A percentile compares a stretch with the other conserved stretches of the same genome.
phyloP scores from a whole-genome alignment of 2,797 vertebrate species.

The Sebastes taczanowskii region DNA sequence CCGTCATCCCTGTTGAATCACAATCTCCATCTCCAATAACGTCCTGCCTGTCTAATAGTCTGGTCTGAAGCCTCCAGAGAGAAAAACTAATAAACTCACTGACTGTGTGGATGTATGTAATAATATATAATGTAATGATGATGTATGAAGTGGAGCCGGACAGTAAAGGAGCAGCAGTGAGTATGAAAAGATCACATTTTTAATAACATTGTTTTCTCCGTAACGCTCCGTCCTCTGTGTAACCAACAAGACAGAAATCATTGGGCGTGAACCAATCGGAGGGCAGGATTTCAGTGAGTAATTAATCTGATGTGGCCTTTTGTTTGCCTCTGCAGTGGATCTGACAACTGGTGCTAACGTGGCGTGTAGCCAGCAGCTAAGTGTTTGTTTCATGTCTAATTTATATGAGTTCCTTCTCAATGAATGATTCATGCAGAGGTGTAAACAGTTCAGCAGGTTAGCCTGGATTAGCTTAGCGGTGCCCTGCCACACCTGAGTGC shows the following conservation, averaged over 20 bases:
- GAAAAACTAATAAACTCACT: constrained; percentile 43
- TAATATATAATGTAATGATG: constrained; percentile 11
- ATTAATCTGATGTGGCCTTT: neutral
- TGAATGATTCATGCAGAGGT: constrained; percentile 53
- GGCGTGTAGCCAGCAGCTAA: constrained; percentile 24
- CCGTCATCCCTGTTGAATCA: neutral
- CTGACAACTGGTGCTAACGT: neutral
- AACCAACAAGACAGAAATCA: neutral
- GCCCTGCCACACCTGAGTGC: neutral
- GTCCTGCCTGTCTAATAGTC: constrained; percentile 22
- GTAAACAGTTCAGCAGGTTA: constrained; percentile 46
- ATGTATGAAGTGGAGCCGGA: neutral
- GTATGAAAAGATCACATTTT: neutral
- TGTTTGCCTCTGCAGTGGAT: neutral
- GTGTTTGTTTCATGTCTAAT: constrained; percentile 49
- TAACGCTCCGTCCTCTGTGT: neutral
- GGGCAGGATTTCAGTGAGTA: neutral
- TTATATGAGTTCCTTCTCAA: neutral
- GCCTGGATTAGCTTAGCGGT: neutral
- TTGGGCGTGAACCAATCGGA: neutral
- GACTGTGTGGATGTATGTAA: constrained; percentile 10
- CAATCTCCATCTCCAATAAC: constrained; percentile 28
- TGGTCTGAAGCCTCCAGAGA: constrained; percentile 29
- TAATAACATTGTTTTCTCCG: neutral
- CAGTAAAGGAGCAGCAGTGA: neutral